Percentiles rank a stretch among this genome's conserved stretches.
Conservation (phyloP, 2,888 invertebrate genomes). For the Drosophila meridiana region DNA sequence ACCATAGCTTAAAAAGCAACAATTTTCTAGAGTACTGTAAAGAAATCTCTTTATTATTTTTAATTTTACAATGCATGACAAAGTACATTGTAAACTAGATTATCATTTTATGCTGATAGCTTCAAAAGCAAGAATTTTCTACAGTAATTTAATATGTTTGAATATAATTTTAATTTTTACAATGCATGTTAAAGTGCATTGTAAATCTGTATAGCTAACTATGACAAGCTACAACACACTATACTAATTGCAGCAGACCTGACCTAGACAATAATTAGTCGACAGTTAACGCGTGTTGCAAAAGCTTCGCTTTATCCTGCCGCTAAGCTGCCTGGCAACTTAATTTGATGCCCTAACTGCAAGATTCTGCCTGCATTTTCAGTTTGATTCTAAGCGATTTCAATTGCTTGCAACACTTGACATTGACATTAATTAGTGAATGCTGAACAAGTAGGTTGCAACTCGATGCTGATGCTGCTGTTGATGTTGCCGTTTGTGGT, state of each 20-base stretch:
- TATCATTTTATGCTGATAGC: too few species aligned
- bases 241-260: background rate
- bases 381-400: slow-evolving; percentile 22
- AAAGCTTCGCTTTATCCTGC: background rate
- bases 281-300: background rate
- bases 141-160: too few species aligned
- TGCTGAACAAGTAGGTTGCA: slow-evolving; percentile 40
- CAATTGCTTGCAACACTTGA: slow-evolving; percentile 50
- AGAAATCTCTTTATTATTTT: too few species aligned
- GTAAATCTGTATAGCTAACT: background rate
- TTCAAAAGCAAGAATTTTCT: too few species aligned
- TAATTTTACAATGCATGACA: background rate
- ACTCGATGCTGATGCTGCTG: slow-evolving; percentile 10
- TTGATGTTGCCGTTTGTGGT: background rate
- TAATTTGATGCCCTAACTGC: slow-evolving; percentile 1
- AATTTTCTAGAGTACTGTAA: too few species aligned
- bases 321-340: slow-evolving; percentile 4
- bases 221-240: background rate
- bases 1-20: too few species aligned
- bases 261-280: slow-evolving; percentile 2
- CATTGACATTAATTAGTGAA: slow-evolving; percentile 65
- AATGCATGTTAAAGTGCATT: background rate
- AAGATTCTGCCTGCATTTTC: background rate
- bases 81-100: too few species aligned
- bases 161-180: background rate